These are phyloP conservation scores for Heliangelus exortis DNA, from an alignment of 2,797 vertebrate species.

Conservation along the genomic window DNA sequence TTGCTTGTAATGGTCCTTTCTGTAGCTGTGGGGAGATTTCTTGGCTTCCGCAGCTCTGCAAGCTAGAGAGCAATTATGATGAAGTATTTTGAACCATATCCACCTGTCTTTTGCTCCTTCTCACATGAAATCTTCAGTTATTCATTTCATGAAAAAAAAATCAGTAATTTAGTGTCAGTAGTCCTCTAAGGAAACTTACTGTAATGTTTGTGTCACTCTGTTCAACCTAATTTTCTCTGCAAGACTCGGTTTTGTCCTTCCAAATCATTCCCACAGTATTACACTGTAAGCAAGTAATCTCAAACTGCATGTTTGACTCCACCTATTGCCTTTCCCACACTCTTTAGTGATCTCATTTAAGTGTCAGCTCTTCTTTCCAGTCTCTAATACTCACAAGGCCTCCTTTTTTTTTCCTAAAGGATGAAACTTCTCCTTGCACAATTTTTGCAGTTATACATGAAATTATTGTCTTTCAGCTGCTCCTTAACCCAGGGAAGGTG, in stretches of 20 bases:
- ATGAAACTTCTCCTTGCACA: neutral
- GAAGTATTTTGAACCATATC: neutral
- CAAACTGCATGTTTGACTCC: neutral
- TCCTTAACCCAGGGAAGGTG: neutral
- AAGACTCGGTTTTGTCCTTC: neutral
- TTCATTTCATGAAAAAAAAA: neutral
- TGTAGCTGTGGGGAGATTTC: neutral
- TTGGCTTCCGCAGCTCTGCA: neutral
- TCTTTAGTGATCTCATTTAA: neutral
- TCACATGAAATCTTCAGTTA: neutral
- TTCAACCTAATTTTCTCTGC: neutral
- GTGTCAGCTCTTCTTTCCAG: neutral
- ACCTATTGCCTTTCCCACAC: neutral
- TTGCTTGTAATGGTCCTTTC: neutral
- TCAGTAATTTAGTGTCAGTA: neutral
- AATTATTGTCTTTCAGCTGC: neutral
- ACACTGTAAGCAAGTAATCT: neutral
- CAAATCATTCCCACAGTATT: neutral
- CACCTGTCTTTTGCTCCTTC: neutral
- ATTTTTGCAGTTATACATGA: neutral
- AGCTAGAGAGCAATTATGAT: neutral
- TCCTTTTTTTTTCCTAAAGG: neutral
- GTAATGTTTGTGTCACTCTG: neutral
- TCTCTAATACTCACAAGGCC: neutral
- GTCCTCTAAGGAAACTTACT: neutral